Evolutionary conservation across 2,113 vertebrate species (phyloP).

Genomic region (Gadus macrocephalus): DNA sequence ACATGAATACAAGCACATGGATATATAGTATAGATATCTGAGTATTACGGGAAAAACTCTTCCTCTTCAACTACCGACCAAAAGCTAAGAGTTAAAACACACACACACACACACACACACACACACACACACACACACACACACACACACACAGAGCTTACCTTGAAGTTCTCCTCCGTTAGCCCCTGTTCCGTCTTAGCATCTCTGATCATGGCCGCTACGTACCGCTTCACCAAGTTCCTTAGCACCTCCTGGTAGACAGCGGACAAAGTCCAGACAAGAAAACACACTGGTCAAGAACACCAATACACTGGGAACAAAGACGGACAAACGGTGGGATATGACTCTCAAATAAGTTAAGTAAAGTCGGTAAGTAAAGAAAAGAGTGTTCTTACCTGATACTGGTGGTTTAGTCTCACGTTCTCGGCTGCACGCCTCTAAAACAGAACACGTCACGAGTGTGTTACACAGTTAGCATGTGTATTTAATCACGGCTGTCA

Average conservation of each 20-base stretch:
- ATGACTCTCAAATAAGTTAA: not conserved
- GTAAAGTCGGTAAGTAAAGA: not conserved
- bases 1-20: no score
- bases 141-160: slow-evolving; percentile 46
- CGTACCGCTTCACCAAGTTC: slow-evolving; percentile 93
- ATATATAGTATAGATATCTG: no score
- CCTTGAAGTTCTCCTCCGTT: slow-evolving; percentile 98
- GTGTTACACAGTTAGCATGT: no score
- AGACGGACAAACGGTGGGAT: no score
- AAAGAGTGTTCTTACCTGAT: slow-evolving; percentile 79
- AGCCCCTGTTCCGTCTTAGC: slow-evolving; percentile 92
- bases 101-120: not conserved
- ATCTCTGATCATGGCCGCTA: slow-evolving; percentile 96
- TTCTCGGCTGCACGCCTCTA: slow-evolving; percentile 91
- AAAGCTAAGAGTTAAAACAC: no score
- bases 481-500: no score
- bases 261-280: not conserved
- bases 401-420: slow-evolving; percentile 86
- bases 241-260: slow-evolving; percentile 86
- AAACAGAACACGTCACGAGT: not conserved
- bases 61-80: no score
- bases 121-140: not conserved
- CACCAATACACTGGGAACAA: no score
- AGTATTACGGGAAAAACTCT: no score
- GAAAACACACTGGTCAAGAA: no score